These are phyloP conservation scores for Oxyscelio sp. DNA, from an alignment of 2,888 invertebrate genomes.

Conservation along the genomic window DNA sequence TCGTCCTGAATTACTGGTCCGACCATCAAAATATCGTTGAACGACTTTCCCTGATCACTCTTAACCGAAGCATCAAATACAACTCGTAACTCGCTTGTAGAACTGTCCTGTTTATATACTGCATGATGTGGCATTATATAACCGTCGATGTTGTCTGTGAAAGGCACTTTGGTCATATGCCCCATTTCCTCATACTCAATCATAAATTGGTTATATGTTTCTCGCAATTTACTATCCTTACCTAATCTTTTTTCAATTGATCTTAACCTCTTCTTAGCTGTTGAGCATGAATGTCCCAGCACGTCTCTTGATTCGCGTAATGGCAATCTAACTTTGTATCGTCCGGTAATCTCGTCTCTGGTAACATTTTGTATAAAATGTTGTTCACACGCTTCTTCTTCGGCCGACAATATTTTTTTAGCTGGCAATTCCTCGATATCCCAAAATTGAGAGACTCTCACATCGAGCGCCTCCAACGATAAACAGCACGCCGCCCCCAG, in stretches of 20 bases:
- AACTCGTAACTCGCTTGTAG: too few relatives aligned
- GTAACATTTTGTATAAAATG: conserved; percentile 75
- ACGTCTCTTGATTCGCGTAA: neutral
- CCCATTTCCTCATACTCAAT: conserved; percentile 38
- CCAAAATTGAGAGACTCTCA: conserved; percentile 69
- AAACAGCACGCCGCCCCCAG: neutral
- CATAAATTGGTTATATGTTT: conserved; percentile 43
- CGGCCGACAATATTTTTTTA: conserved; percentile 60
- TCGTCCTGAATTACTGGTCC: conserved; percentile 43
- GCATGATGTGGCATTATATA: too few relatives aligned
- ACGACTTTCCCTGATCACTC: too few relatives aligned
- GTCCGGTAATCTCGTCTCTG: conserved; percentile 69
- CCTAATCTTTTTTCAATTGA: conserved; percentile 23
- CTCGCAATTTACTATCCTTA: neutral
- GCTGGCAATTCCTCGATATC: conserved; percentile 75
- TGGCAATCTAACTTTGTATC: conserved; percentile 48
- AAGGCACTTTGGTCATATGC: conserved; percentile 56
- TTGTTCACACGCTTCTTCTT: too few relatives aligned
- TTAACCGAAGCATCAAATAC: too few relatives aligned
- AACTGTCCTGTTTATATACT: too few relatives aligned
- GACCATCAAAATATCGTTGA: conserved; percentile 44
- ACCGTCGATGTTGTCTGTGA: too few relatives aligned
- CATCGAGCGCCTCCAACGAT: conserved; percentile 1
- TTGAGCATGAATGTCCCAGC: conserved; percentile 2
- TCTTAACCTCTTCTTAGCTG: conserved; percentile 14